phyloP scores from a whole-genome alignment of 2,888 invertebrate species.

The Molanna angustata region DNA sequence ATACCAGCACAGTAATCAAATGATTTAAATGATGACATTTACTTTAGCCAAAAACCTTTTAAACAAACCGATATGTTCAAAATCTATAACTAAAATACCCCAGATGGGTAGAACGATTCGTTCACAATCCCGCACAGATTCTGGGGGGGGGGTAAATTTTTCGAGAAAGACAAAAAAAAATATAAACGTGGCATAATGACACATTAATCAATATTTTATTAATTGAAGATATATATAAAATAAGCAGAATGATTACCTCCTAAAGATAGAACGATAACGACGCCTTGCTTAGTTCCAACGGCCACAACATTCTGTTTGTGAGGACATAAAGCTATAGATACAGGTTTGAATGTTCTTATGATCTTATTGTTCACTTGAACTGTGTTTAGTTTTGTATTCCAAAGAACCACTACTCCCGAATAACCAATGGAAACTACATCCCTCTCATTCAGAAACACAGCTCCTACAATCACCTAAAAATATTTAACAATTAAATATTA shows the following conservation, averaged over 20 bases:
- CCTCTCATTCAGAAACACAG: constrained; percentile 40
- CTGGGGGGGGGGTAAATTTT: too few species aligned
- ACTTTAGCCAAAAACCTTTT: too few species aligned
- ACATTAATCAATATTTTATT: neutral
- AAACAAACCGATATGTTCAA: too few species aligned
- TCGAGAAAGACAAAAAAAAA: too few species aligned
- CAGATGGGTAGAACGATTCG: too few species aligned
- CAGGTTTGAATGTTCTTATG: constrained; percentile 42
- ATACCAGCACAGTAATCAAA: too few species aligned
- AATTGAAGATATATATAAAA: neutral
- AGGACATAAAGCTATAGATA: constrained; percentile 45
- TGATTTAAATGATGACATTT: too few species aligned
- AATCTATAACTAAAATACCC: too few species aligned
- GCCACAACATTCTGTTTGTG: constrained; percentile 44
- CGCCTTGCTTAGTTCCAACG: constrained; percentile 51
- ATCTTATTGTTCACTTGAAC: constrained; percentile 41
- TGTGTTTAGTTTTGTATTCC: constrained; percentile 53
- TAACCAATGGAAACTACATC: constrained; percentile 51
- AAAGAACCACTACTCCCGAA: constrained; percentile 50
- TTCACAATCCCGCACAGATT: too few species aligned
- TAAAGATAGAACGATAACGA: constrained; percentile 46
- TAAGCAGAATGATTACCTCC: constrained; percentile 37
- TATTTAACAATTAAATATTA: too few species aligned
- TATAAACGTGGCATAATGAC: too few species aligned
- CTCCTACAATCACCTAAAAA: constrained; percentile 13